These are phyloP conservation scores for Muricea muricata DNA, from an alignment of 92 coral and sea anemone genomes.

Conservation along the genomic window DNA sequence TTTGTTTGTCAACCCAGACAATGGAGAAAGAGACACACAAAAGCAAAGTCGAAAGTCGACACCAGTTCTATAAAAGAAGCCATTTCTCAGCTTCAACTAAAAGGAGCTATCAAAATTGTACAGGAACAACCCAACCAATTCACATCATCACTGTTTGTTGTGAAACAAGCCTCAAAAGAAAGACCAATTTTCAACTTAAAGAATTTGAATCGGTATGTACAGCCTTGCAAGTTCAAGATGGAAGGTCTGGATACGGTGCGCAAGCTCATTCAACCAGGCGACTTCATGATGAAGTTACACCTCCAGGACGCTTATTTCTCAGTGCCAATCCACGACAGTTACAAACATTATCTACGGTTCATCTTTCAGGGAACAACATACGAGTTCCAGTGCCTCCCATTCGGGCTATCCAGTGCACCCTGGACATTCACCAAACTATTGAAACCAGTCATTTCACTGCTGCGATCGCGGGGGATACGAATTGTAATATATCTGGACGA, in stretches of 20 bases:
- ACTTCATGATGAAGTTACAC: conserved; percentile 33
- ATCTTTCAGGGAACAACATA: conserved; percentile 34
- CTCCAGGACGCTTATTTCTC: conserved; percentile 33
- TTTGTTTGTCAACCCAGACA: conserved; percentile 25
- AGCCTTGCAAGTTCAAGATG: conserved; percentile 41
- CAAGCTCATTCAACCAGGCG: conserved; percentile 22
- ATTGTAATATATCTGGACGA: conserved; percentile 37
- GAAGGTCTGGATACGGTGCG: conserved; percentile 46
- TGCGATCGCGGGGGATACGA: conserved; percentile 46
- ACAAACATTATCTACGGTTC: conserved; percentile 37
- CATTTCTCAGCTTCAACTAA: background rate
- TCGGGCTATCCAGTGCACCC: conserved; percentile 36
- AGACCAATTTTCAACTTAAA: conserved; percentile 47
- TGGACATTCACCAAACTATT: conserved; percentile 44
- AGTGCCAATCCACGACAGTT: conserved; percentile 26
- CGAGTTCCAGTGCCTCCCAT: conserved; percentile 41
- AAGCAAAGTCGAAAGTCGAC: conserved; percentile 22
- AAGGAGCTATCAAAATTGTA: background rate
- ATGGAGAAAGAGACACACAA: conserved; percentile 28
- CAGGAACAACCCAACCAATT: conserved; percentile 3
- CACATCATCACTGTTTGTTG: conserved; percentile 27
- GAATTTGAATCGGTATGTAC: conserved; percentile 34
- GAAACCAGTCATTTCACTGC: conserved; percentile 10
- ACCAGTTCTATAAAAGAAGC: background rate
- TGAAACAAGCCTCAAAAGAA: conserved; percentile 11